These are phyloP conservation scores for Helleia helle DNA, from an alignment of 2,888 invertebrate genomes.

Conservation along the genomic window DNA sequence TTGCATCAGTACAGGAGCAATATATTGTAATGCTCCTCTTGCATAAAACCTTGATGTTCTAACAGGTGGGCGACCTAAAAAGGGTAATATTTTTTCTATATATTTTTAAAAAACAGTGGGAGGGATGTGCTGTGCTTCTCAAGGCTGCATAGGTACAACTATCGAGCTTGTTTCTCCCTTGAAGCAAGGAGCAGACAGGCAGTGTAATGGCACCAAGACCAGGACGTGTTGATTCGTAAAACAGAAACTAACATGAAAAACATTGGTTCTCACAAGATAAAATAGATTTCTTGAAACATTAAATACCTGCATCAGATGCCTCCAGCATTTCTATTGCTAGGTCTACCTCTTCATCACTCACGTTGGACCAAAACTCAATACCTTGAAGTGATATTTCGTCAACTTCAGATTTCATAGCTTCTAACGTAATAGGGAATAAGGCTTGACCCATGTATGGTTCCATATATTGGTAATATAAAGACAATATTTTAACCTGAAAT, in stretches of 20 bases:
- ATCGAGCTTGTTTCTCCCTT: too few relatives aligned
- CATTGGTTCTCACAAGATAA: too few relatives aligned
- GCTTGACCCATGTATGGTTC: constrained; percentile 99
- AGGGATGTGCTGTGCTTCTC: too few relatives aligned
- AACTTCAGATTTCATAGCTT: constrained; percentile 97
- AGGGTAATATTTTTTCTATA: constrained; percentile 10
- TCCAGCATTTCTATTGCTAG: constrained; percentile 94
- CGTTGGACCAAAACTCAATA: constrained; percentile 99
- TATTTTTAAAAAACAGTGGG: too few relatives aligned
- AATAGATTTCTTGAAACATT: constrained; percentile 3
- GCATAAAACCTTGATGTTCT: constrained; percentile 97
- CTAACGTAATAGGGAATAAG: constrained; percentile 96
- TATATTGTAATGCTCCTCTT: constrained; percentile 96
- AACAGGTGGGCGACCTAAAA: constrained; percentile 88
- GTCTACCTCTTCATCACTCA: constrained; percentile 99
- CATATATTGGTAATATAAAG: constrained; percentile 99
- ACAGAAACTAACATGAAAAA: too few relatives aligned
- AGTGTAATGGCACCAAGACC: too few relatives aligned
- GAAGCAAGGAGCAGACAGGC: too few relatives aligned
- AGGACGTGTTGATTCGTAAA: too few relatives aligned
- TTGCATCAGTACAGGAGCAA: constrained; percentile 94
- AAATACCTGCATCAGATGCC: constrained; percentile 85
- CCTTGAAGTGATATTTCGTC: constrained; percentile 98
- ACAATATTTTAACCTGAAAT: constrained; percentile 88
- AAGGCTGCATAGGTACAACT: too few relatives aligned